Conservation (phyloP, 2,888 invertebrate genomes). For the Chloroclystis v-ata region DNA sequence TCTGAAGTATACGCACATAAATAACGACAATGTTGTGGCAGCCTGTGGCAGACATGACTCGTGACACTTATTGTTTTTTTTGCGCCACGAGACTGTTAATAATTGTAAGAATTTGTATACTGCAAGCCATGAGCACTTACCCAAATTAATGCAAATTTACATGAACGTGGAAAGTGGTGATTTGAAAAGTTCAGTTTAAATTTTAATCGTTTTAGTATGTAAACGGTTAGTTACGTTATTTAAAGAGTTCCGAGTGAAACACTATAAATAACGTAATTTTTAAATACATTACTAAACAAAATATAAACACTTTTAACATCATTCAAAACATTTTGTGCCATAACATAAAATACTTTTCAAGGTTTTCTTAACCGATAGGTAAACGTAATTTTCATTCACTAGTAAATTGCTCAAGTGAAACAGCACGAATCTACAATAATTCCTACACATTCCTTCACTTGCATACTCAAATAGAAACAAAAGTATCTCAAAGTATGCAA, state of each 20-base stretch:
- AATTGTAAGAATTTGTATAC: background rate
- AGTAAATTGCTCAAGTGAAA: background rate
- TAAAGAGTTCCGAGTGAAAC: too few relatives aligned
- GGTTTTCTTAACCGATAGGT: background rate
- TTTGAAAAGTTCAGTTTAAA: too few relatives aligned
- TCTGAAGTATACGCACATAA: slow-evolving; percentile 23
- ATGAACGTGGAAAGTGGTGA: too few relatives aligned
- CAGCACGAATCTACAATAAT: slow-evolving; percentile 6
- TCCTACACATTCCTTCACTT: slow-evolving; percentile 12
- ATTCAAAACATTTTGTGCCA: too few relatives aligned
- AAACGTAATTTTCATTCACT: background rate
- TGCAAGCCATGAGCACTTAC: background rate
- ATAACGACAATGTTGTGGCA: slow-evolving; percentile 26
- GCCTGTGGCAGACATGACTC: slow-evolving; percentile 20
- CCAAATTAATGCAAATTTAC: background rate
- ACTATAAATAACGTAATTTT: too few relatives aligned
- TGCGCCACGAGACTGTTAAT: background rate
- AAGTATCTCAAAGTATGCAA: slow-evolving; percentile 36
- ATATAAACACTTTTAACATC: too few relatives aligned
- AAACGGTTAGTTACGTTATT: too few relatives aligned
- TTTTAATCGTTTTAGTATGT: too few relatives aligned
- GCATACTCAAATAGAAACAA: slow-evolving; percentile 19
- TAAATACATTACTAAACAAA: too few relatives aligned
- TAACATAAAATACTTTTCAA: too few relatives aligned
- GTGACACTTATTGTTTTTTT: slow-evolving; percentile 25